Percentiles rank a stretch among this genome's conserved stretches.
These are phyloP conservation scores for Cotesia congregata DNA, from an alignment of 2,888 invertebrate species.

Conservation along the genomic window DNA sequence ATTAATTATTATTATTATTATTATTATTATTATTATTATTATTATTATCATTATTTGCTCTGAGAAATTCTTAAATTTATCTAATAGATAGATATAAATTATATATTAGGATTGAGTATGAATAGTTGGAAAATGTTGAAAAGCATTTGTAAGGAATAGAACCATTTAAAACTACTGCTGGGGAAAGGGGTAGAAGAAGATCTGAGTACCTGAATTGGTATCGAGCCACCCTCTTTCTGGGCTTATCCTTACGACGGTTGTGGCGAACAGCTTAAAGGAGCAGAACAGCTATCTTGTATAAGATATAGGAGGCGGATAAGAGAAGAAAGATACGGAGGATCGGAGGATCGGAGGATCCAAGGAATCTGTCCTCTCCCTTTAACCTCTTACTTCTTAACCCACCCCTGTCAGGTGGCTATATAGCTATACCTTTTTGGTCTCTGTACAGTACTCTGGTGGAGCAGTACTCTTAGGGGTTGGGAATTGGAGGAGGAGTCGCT, in stretches of 20 bases:
- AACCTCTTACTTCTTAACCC: slow-evolving; percentile 2
- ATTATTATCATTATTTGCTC: too few relatives aligned
- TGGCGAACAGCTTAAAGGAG: slow-evolving; percentile 33
- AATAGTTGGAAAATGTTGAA: background rate
- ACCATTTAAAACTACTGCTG: background rate
- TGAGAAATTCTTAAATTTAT: background rate
- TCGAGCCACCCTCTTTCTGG: background rate
- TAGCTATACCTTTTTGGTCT: slow-evolving; percentile 18
- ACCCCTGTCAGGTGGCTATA: slow-evolving; percentile 1
- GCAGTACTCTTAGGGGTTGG: slow-evolving; percentile 21
- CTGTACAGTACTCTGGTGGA: slow-evolving; percentile 20
- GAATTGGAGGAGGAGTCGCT: slow-evolving; percentile 36
- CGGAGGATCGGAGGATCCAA: slow-evolving; percentile 2
- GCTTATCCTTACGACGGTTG: slow-evolving; percentile 37
- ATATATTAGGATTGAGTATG: background rate
- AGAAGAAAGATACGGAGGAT: slow-evolving; percentile 11
- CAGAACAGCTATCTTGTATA: background rate
- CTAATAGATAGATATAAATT: background rate
- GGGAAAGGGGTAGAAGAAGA: background rate
- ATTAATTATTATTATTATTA: background rate
- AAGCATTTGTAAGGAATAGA: background rate
- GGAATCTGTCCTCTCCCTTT: background rate
- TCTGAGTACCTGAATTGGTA: background rate
- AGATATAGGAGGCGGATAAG: slow-evolving; percentile 20
- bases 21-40: too few relatives aligned